These are phyloP conservation scores for Popillia japonica DNA, from an alignment of 1,140 invertebrate species.

Conservation along the genomic window DNA sequence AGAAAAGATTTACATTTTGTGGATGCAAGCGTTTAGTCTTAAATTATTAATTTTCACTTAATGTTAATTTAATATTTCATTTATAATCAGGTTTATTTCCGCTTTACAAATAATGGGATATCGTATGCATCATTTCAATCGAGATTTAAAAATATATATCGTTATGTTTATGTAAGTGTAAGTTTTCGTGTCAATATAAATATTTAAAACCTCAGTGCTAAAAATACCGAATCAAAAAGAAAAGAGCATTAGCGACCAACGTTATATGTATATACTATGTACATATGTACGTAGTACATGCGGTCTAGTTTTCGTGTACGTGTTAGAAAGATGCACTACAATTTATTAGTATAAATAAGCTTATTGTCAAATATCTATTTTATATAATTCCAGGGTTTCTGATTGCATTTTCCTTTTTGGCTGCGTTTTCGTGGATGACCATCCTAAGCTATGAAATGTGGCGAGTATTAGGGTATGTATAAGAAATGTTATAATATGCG, in stretches of 20 bases:
- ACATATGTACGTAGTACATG: too few species aligned
- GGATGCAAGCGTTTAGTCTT: too few species aligned
- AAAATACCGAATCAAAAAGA: neutral
- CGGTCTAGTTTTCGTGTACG: neutral
- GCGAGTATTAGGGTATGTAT: constrained; percentile 31
- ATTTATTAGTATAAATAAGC: neutral
- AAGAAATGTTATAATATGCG: neutral
- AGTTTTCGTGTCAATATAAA: neutral
- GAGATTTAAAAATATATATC: too few species aligned
- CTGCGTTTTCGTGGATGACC: constrained; percentile 35
- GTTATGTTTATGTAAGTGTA: too few species aligned
- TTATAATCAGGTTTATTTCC: too few species aligned
- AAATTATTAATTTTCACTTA: too few species aligned
- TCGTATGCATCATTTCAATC: too few species aligned
- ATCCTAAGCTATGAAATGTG: constrained; percentile 32
- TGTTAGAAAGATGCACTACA: neutral
- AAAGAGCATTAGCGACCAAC: neutral
- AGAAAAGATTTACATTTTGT: too few species aligned
- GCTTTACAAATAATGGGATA: too few species aligned
- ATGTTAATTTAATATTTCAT: too few species aligned
- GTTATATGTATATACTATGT: too few species aligned
- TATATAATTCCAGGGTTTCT: constrained; percentile 2
- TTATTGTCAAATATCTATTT: neutral
- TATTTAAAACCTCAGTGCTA: neutral
- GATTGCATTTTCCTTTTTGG: constrained; percentile 25